Evolutionary conservation across 2,113 vertebrate genomes (phyloP), one percentile per base, ranked within the genome.

Genomic region (Bujurquina vittata): DNA sequence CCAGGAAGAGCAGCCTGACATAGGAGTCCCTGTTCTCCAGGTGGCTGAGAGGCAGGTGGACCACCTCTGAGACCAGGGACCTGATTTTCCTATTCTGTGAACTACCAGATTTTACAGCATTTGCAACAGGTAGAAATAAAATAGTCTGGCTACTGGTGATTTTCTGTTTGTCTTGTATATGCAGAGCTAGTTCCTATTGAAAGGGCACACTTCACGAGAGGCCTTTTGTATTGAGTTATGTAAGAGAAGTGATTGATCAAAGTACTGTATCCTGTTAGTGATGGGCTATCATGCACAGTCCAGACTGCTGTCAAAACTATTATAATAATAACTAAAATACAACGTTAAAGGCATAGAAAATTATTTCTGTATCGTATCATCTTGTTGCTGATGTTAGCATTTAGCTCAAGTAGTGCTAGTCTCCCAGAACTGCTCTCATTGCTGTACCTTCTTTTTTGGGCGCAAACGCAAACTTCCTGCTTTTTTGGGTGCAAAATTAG

Each of bases 261-360:
- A 35, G 8, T 37, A 10, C 35, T 37, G 35, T 37, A 37, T 37
- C 9, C 7, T 37, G 33, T 0, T 62, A 7, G 10, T 0, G 3
- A 0, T 18, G 35, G 31, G 60, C 35, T 1, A 37, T 8, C 35
- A 37, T n/a, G n/a, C 1, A 10, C n/a, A 35, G 31, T 43, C 40
- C 11, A 10, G 60, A 7, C 57, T 29, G 57, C 57, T 59, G 26
- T 60, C 26, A 60, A 60, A 0, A 0, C 15, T 26, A 31, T 26
- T 26, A 26, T 26, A 26, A 11, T 35, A 10, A 31, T 35, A 0
- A 0, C 14, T 26, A 31, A 57, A 57, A 12, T 57, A 29, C 3
- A 58, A 17, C 4, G 22, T 57, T 58, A 58, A 7, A 22, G 60
- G 37, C n/a, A 0, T 65, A 35, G 35, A 43, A 4, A 43, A 1